Evolutionary conservation across 2,888 invertebrate genomes (phyloP), one percentile per base, ranked within the genome.

Genomic region (Gari tellinella): DNA sequence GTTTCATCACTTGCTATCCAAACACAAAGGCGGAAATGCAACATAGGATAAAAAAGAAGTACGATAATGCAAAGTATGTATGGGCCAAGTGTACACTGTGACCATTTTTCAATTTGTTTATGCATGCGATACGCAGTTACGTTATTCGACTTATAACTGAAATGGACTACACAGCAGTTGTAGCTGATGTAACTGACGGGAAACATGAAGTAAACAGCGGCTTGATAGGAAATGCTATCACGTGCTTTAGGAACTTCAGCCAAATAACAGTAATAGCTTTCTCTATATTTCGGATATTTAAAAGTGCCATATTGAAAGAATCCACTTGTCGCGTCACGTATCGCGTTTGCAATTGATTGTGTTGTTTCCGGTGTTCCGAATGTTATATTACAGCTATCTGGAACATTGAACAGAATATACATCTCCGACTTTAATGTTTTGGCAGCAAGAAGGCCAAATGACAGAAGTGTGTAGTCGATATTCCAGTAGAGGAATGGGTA

Each of bases 401-500:
- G 14, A 7, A 45, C 51, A n/a, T 21, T 46, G 7, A 66, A 23
- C 8, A 38, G 17, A 15, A 66, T 49, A 15, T 61, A 49, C n/a
- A 45, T 25, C 10, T 43, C 46, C 15, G 53, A 51, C 12, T 41
- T 21, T 2, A 53, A 26, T 4, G 75, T 75, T 53, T 66, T 62
- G 10, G 62, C 58, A 25, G 69, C 70, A 7, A 75, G 41, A 8
- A 75, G 55, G 10, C 70, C 69, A 53, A 75, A 75, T 14, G 69
- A 69, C 23, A 70, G 43, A 2, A 75, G 14, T n/a, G 58, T 63
- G 40, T 51, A 64, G 48, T 75, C 70, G 8, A 66, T 40, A 21
- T 66, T 66, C 70, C 65, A 70, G 5, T 56, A 38, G 14, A 70
- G 25, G 38, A 66, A 75, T 7, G 75, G 75, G 31, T 66, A 70